Evolutionary conservation across 2,888 invertebrate species (phyloP).

Genomic region (Standfussiana lucernea): DNA sequence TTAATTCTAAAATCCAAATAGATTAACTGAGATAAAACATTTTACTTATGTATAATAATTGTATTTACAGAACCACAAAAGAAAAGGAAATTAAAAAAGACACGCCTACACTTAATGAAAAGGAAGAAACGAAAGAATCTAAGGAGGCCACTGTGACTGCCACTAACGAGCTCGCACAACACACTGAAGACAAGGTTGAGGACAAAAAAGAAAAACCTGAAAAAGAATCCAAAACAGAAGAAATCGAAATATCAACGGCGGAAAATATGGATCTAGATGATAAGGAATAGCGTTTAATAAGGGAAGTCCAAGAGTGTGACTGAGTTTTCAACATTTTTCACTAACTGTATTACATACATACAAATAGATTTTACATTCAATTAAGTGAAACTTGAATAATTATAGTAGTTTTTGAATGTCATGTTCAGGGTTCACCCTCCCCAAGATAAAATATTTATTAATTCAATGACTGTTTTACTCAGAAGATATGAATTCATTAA

Average conservation of each 20-base stretch:
- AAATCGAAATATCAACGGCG: constrained; percentile 72
- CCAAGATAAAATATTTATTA: constrained; percentile 17
- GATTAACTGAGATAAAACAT: background rate
- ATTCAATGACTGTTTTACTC: constrained; percentile 22
- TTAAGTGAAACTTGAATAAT: constrained; percentile 15
- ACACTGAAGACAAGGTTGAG: constrained; percentile 26
- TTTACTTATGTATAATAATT: constrained; percentile 1
- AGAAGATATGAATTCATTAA: background rate
- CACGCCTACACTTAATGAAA: constrained; percentile 48
- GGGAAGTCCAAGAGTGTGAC: background rate
- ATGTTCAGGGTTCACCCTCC: constrained; percentile 19
- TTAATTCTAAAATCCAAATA: background rate
- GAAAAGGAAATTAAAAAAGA: constrained; percentile 56
- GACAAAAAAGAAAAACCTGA: constrained; percentile 30
- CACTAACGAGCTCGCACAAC: constrained; percentile 47
- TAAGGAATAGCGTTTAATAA: constrained; percentile 73
- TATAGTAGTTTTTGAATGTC: constrained; percentile 3
- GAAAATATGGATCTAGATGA: constrained; percentile 83
- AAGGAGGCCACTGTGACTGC: constrained; percentile 21
- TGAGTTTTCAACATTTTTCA: constrained; percentile 19
- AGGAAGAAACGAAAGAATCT: constrained; percentile 64
- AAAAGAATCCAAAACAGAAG: constrained; percentile 61
- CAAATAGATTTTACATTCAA: constrained; percentile 12
- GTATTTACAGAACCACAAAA: constrained; percentile 51
- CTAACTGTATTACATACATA: background rate